Evolutionary conservation across 1,140 invertebrate genomes (phyloP), one percentile per base, ranked within the genome.

Genomic region (Cotesia glomerata): DNA sequence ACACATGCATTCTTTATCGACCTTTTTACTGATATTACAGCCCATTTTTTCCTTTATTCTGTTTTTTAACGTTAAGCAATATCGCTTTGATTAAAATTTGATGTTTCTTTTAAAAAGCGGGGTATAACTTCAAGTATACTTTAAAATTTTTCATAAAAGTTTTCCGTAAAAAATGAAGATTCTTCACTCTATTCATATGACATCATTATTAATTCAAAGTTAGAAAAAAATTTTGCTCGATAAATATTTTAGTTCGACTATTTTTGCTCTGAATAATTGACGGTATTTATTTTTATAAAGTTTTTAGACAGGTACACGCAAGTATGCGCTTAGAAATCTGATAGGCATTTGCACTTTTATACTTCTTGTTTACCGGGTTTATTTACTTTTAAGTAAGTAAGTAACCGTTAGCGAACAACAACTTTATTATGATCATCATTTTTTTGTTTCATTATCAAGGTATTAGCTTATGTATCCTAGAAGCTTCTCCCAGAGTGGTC

Each of bases 331-430:
- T 45, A 2, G 14, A 35, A 63, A 34, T 61, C 54, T 62, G 58
- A 70, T 70, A 52, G 13, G 36, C 45, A 51, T 36, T 51, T 70
- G 26, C 68, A 63, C 59, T 63, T 70, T 63, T 62, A 62, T 18
- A n/a, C 14, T 49, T 11, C 5, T 16, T 39, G 49, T 39, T 69
- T 26, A 35, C 5, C 14, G 26, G 35, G 3, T 45, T 51, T 70
- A 32, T 70, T 63, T 70, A 62, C 58, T 65, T 32, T 18, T 49
- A 63, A 36, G 36, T 62, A 70, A 70, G 58, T 69, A 69, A 61
- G 26, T 61, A 45, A 45, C 7, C 2, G 39, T 45, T 45, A 45
- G 39, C 11, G 11, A 45, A 11, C 39, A 45, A 45, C 39, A 9
- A 45, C 39, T 45, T 45, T 64, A 45, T 16, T 39, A 64, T 64